These are phyloP conservation scores for Ibidorhyncha struthersii DNA, from an alignment of 2,113 vertebrate genomes.

Conservation along the genomic window DNA sequence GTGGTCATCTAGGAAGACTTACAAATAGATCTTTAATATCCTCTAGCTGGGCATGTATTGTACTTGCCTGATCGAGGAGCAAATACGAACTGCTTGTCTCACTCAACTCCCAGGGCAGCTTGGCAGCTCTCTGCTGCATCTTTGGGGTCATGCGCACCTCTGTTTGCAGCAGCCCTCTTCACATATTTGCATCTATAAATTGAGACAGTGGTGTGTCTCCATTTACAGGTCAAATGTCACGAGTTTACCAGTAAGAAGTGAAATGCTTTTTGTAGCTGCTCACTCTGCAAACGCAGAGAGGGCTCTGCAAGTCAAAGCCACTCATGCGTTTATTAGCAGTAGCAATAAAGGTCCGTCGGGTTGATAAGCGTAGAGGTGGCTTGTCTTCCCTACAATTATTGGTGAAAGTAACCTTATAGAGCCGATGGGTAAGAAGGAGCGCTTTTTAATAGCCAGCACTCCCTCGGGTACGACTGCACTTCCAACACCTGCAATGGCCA, in stretches of 20 bases:
- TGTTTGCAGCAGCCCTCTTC: background rate
- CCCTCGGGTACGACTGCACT: background rate
- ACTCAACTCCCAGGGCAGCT: background rate
- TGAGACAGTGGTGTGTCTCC: background rate
- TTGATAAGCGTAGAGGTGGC: background rate
- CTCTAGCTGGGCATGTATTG: background rate
- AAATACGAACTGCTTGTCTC: background rate
- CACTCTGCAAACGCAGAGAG: background rate
- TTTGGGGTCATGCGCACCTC: background rate
- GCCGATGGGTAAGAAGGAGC: background rate
- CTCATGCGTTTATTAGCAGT: fast-evolving
- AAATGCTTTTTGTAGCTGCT: background rate
- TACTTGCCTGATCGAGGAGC: background rate
- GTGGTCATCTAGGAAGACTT: background rate
- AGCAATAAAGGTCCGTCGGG: background rate
- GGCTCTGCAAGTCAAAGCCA: background rate
- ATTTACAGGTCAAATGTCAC: background rate
- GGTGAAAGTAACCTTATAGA: background rate
- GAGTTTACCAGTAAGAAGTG: background rate
- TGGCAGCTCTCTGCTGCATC: background rate
- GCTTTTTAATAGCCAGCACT: background rate
- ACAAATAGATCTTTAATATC: background rate
- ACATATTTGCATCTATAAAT: background rate
- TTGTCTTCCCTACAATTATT: background rate
- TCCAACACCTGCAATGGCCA: slow-evolving; percentile 1